Conservation (phyloP, 1,140 invertebrate genomes). For the Musca vetustissima region DNA sequence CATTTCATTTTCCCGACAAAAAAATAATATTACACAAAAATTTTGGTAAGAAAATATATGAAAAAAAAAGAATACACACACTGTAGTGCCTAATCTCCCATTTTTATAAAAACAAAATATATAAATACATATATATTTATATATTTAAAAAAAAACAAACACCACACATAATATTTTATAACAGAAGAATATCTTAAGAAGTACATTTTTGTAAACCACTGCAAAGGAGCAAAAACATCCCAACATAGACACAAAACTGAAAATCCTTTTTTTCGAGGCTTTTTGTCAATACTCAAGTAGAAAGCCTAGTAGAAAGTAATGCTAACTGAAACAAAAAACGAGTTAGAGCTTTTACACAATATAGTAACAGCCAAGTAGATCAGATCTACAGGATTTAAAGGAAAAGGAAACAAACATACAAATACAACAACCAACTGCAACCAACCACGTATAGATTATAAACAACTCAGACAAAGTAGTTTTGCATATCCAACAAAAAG, state of each 20-base stretch:
- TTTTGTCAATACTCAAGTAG: neutral
- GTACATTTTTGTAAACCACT: constrained; percentile 10
- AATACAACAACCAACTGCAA: no score
- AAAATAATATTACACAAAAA: neutral
- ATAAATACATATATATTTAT: constrained; percentile 38
- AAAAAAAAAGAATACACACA: constrained; percentile 36
- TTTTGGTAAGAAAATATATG: constrained; percentile 8
- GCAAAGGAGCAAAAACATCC: neutral
- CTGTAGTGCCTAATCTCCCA: constrained; percentile 51
- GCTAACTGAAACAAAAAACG: neutral
- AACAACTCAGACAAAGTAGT: constrained; percentile 23
- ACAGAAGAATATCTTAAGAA: constrained; percentile 28
- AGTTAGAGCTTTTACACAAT: constrained; percentile 17
- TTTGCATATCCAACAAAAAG: constrained; percentile 16
- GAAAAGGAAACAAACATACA: no score
- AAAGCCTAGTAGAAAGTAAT: constrained; percentile 6
- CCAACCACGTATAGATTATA: neutral
- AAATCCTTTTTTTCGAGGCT: neutral
- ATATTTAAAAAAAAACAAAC: constrained; percentile 43
- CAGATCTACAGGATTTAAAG: no score
- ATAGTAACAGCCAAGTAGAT: no score
- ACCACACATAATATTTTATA: constrained; percentile 54
- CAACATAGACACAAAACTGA: constrained; percentile 27
- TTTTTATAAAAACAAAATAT: constrained; percentile 5
- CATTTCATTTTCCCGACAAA: neutral